phyloP scores from a whole-genome alignment of 2,113 vertebrate genomes.

The Pycnonotus jocosus region DNA sequence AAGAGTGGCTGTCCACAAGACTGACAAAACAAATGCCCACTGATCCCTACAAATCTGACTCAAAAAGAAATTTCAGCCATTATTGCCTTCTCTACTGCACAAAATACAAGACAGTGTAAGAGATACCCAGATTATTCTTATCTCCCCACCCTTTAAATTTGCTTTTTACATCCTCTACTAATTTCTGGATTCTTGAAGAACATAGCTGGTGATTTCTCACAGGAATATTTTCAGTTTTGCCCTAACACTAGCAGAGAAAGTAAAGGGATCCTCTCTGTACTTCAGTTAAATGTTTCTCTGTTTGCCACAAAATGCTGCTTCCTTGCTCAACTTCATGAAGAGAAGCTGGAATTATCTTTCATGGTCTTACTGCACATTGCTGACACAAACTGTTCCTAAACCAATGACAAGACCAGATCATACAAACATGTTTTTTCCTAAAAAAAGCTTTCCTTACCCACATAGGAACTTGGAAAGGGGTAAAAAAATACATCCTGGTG shows the following conservation, averaged over 20 bases:
- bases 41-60: background rate
- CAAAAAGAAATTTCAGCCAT: background rate
- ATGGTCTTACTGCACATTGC: background rate
- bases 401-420: background rate
- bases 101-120: background rate
- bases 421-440: background rate
- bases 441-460: background rate
- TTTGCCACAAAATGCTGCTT: background rate
- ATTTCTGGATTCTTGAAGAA: background rate
- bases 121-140: background rate
- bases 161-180: background rate
- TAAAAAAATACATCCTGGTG: background rate
- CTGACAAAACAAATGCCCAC: background rate
- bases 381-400: background rate
- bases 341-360: background rate
- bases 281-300: background rate
- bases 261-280: background rate
- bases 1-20: background rate
- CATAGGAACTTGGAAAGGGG: background rate
- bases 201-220: background rate
- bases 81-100: background rate
- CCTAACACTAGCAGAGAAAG: background rate
- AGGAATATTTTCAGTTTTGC: background rate
- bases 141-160: accelerated
- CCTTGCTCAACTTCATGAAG: background rate